phyloP scores from a whole-genome alignment of 2,888 invertebrate genomes.

The Nematopogon swammerdamellus region DNA sequence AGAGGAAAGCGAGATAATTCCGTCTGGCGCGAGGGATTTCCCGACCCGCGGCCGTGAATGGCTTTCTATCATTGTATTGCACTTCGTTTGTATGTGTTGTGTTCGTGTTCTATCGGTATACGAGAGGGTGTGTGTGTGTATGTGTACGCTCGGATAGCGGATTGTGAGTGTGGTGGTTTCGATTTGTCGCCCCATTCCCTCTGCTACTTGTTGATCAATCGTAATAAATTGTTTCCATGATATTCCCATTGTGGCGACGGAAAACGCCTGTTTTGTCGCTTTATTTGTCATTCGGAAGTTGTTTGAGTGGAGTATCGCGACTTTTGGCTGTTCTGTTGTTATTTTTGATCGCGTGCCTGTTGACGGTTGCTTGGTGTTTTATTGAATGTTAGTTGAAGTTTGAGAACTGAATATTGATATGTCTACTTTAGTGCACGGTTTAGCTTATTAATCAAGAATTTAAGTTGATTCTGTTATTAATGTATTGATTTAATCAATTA shows the following conservation, averaged over 20 bases:
- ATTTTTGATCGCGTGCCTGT: too few species aligned
- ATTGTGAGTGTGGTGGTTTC: slow-evolving; percentile 11
- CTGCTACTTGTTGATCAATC: slow-evolving; percentile 55
- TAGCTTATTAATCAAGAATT: too few species aligned
- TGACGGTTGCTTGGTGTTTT: too few species aligned
- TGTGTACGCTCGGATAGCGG: neutral
- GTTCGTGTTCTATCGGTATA: slow-evolving; percentile 24
- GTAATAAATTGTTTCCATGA: slow-evolving; percentile 55
- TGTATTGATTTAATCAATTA: too few species aligned
- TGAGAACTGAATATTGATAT: too few species aligned
- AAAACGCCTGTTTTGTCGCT: slow-evolving; percentile 49
- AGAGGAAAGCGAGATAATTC: slow-evolving; percentile 46
- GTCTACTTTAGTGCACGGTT: too few species aligned
- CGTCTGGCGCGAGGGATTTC: slow-evolving; percentile 57
- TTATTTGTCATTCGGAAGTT: slow-evolving; percentile 31
- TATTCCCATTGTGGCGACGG: slow-evolving; percentile 50
- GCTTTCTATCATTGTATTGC: neutral
- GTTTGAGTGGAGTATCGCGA: too few species aligned
- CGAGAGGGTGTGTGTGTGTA: slow-evolving; percentile 5
- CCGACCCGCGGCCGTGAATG: slow-evolving; percentile 13
- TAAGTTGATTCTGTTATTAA: too few species aligned
- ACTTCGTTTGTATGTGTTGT: neutral
- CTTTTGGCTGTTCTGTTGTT: neutral
- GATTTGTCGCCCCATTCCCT: slow-evolving; percentile 18
- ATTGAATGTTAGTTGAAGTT: too few species aligned